Base-by-base conservation (phyloP, 2,113 vertebrate genomes). In the Redunca redunca region DNA sequence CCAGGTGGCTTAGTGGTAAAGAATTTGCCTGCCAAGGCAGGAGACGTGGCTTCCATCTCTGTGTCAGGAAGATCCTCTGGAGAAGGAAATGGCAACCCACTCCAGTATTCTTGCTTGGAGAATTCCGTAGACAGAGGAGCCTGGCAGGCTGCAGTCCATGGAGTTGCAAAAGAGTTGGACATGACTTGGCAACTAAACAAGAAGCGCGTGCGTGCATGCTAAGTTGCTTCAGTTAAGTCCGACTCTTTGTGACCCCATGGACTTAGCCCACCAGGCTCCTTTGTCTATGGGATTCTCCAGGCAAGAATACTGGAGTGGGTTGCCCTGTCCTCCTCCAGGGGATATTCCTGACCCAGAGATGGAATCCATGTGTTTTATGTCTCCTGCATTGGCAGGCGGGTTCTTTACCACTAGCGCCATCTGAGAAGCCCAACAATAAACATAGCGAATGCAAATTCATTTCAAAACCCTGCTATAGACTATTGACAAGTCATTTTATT, bases 181-280 rank as follows among this genome's bases (percentile, higher is more conserved):
- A 77, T 43, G 71, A 77, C 71, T 43, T 77, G 23, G 71, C 12
- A 19, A 77, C 71, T 26, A 7, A 43, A 77, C 36, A 71, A 40
- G 67, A 23, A 71, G 19, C 1, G 0, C 23, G 67, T 36, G 67
- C 2, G 0, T 40, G n/a, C 67, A 23, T 40, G 67, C 67, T 71
- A 23, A 67, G 67, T 23, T 71, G 67, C 67, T 71, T 23, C 19
- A 23, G 19, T 40, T 10, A 6, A 3, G 67, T 71, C 67, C 1
- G 2, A 40, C n/a, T 71, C 67, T 71, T 71, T 71, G 67, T 71
- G n/a, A 71, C 10, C 19, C 10, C 5, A 12, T 40, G 67, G 67
- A 40, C 67, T 23, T 71, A 23, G 17, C 64, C 64, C n/a, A 21
- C 19, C 64, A 71, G n/a, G 64, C n/a, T 23, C n/a, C 17, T 71